phyloP scores from a whole-genome alignment of 1,140 invertebrate genomes.

The Cydia strobilella region DNA sequence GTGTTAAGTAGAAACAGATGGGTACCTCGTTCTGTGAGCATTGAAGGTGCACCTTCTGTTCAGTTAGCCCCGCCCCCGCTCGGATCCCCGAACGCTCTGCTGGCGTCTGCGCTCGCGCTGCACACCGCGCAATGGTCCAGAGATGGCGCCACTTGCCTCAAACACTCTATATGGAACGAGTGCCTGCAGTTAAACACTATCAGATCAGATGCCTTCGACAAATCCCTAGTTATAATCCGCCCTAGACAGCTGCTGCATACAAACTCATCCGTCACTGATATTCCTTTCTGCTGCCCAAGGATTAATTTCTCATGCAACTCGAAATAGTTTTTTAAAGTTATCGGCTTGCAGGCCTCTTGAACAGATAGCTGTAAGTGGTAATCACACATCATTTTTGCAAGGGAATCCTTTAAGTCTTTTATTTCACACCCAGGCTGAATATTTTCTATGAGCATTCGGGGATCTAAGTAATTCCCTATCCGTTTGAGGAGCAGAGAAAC shows the following conservation, averaged over 20 bases:
- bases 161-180: constrained; percentile 92
- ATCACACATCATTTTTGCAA: constrained; percentile 97
- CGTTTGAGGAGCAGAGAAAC: constrained; percentile 80
- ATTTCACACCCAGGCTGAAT: constrained; percentile 93
- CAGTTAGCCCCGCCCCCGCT: constrained; percentile 11
- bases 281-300: constrained; percentile 87
- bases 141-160: constrained; percentile 78
- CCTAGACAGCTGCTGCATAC: constrained; percentile 88
- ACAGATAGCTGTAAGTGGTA: constrained; percentile 96
- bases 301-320: constrained; percentile 92
- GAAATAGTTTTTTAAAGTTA: constrained; percentile 94
- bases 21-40: too few species aligned
- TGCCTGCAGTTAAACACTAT: constrained; percentile 94
- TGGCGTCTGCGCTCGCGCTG: constrained; percentile 64
- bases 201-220: constrained; percentile 85
- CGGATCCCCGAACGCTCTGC: neutral
- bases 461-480: constrained; percentile 92
- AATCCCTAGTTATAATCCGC: constrained; percentile 85
- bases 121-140: constrained; percentile 82
- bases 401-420: constrained; percentile 92
- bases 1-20: too few species aligned
- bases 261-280: constrained; percentile 86
- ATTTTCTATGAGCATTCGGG: constrained; percentile 90
- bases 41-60: neutral
- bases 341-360: constrained; percentile 93